Base-by-base conservation (phyloP, 2,113 vertebrate genomes). In the Axis porcinus region DNA sequence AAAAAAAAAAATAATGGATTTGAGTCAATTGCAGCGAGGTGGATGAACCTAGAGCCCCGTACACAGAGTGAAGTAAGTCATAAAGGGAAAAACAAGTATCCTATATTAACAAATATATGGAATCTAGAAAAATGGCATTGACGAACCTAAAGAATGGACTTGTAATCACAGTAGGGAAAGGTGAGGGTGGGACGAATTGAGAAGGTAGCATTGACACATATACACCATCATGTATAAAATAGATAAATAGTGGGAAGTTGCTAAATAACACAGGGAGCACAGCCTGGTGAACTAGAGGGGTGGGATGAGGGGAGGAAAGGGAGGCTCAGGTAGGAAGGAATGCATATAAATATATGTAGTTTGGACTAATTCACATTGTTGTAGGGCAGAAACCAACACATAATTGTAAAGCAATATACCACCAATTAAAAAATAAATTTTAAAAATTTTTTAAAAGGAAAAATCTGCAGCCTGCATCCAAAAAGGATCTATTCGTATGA, bases 401-500 rank as follows among this genome's bases (percentile, higher is more conserved):
- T 3, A 23, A 40, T 25, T 36, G 21, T 21, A 70, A 70, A 70
- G 17, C 17, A 70, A 36, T 70, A 21, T 11, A 23, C 64, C 64
- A 70, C 17, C 19, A 70, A 36, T 36, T 36, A 70, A 64, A 64
- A 64, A 17, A 17, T 33, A n/a, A n/a, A 64, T n/a, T 67, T 2
- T 19, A 67, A 67, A 67, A 16, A 0, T 64, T n/a, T n/a, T 62
- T 15, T 16, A 52, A 52, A 33, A 64, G 19, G 33, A 64, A 64
- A 64, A n/a, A 9, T 17, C 62, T 13, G 27, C 52, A 19, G 23
- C 28, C 5, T 52, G 21, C 14, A 57, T 76, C 50, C 17, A 57
- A 13, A 67, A 36, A 50, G 17, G 23, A n/a, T 40, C 33, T 36
- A 9, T 70, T 27, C 0, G 0, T 57, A 0, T 58, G 58, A 86